phyloP scores from a whole-genome alignment of 2,888 invertebrate species.

The Caenorhabditis drosophilae region DNA sequence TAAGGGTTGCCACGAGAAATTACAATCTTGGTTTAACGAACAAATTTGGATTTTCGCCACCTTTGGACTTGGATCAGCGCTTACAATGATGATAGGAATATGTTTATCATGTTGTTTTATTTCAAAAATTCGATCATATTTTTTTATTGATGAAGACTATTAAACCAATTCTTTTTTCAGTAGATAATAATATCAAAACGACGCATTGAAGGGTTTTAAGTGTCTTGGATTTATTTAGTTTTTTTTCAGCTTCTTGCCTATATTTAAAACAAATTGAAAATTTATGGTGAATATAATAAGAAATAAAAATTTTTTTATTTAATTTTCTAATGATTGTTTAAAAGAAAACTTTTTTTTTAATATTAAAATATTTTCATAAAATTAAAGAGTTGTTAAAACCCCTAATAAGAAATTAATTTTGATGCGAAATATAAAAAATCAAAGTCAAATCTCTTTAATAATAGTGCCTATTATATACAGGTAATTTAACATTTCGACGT shows the following conservation, averaged over 20 bases:
- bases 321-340: not conserved
- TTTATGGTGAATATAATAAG: no score
- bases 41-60: conserved; percentile 56
- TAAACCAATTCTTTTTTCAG: not conserved
- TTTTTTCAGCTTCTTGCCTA: not conserved
- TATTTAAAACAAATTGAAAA: not conserved
- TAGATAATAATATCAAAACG: not conserved
- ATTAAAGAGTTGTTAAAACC: no score
- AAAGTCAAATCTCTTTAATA: no score
- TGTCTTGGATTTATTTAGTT: not conserved
- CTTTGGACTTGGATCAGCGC: conserved; percentile 54
- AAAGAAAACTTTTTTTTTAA: not conserved
- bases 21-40: conserved; percentile 57
- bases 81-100: conserved; percentile 55
- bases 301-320: no score
- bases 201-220: not conserved
- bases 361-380: no score
- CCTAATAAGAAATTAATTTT: no score
- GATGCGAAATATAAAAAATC: no score
- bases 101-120: conserved; percentile 20
- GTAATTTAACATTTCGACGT: not conserved
- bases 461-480: no score
- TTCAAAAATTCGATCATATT: conserved; percentile 21
- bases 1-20: conserved; percentile 58
- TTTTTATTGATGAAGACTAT: conserved; percentile 30